Evolutionary conservation across 2,797 vertebrate genomes (phyloP), one percentile per base, ranked within the genome.

Genomic region (Pelochelys cantorii): DNA sequence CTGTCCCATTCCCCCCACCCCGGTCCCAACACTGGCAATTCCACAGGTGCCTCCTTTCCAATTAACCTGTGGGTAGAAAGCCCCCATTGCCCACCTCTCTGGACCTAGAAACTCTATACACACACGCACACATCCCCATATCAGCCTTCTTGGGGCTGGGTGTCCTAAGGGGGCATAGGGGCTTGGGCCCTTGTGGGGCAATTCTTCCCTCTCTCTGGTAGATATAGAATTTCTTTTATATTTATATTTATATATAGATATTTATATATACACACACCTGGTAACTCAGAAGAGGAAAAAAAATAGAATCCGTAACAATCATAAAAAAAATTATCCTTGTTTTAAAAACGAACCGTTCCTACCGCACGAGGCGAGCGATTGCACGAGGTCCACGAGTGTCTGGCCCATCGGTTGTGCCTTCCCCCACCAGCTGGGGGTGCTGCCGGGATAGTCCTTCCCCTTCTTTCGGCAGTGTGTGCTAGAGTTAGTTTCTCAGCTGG

Each of bases 221-320:
- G 96, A 98, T 98, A 98, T 96, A 98, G 96, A 97, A 97, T 98
- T 98, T 98, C 97, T 98, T 97, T 96, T 92, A 96, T 97, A 97
- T 97, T 97, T 97, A 97, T 98, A 97, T 96, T 98, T 97, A 95
- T 96, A 95, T 97, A 97, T 97, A 97, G 91, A 97, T 98, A 98
- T 98, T 97, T 97, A 97, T 98, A 96, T 97, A 97, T 97, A 98
- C 98, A 98, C 97, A 98, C 98, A 98, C 97, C 97, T 97, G 97
- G 95, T 97, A 98, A 98, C 97, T 97, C 97, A 90, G 97, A 98
- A 98, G 98, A 98, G 97, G 96, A 97, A 97, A 97, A 96, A 98
- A 98, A 98, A 98, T 98, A 98, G 98, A 98, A 98, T 98, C 97
- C 98, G 96, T 98, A 98, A 98, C 97, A 98, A 98, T 98, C 97